Conservation (phyloP, 1,140 invertebrate species). For the Helicoverpa zea region DNA sequence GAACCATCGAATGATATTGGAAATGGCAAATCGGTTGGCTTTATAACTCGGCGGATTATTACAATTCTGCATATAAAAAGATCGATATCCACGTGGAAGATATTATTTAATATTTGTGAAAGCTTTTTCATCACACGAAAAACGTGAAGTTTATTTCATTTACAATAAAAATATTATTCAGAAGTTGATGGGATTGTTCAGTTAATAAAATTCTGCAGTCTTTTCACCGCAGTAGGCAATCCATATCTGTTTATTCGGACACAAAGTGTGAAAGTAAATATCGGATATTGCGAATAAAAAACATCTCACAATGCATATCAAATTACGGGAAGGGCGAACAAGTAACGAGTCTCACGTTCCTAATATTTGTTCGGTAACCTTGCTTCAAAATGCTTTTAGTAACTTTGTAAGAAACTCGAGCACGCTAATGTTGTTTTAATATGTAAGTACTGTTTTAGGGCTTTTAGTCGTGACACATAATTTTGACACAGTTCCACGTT, state of each 20-base stretch:
- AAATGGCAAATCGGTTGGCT: too few species aligned
- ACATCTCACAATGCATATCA: conserved; percentile 8
- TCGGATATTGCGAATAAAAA: conserved; percentile 11
- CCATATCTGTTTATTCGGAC: neutral
- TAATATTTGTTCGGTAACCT: conserved; percentile 62
- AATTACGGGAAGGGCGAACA: conserved; percentile 25
- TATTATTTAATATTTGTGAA: too few species aligned
- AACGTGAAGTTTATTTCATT: too few species aligned
- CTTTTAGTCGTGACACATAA: conserved; percentile 27
- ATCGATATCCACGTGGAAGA: too few species aligned
- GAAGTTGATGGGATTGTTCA: too few species aligned
- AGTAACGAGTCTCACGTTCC: conserved; percentile 39
- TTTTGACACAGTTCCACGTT: neutral
- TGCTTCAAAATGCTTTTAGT: conserved; percentile 58
- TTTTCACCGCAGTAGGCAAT: too few species aligned
- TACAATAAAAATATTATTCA: too few species aligned
- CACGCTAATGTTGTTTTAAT: conserved; percentile 49
- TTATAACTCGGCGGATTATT: too few species aligned
- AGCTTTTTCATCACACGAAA: too few species aligned
- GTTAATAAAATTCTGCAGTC: too few species aligned
- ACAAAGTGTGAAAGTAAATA: conserved; percentile 26
- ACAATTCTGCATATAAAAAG: too few species aligned
- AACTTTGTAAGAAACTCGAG: conserved; percentile 45
- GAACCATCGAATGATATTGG: neutral
- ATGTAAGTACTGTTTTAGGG: conserved; percentile 34